Evolutionary conservation across 2,888 invertebrate genomes (phyloP).

Genomic region (Apamea sordens): DNA sequence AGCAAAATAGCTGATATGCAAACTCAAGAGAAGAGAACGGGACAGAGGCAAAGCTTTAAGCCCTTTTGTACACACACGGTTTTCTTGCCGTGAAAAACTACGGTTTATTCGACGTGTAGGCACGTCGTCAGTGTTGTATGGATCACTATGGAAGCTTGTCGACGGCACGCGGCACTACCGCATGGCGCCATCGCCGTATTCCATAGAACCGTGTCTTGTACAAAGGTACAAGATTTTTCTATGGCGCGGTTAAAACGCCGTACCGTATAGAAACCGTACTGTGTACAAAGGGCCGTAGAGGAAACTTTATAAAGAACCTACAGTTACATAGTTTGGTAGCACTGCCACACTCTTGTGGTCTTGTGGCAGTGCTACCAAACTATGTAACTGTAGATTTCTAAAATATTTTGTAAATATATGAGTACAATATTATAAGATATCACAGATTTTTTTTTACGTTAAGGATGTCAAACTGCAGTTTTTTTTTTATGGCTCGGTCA

Average conservation of each 20-base stretch:
- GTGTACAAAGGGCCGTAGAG: background rate
- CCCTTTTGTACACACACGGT: background rate
- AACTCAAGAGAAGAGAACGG: constrained; percentile 11
- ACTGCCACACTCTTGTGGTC: background rate
- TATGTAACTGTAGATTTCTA: too few relatives aligned
- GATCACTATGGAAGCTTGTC: background rate
- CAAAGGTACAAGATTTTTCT: background rate
- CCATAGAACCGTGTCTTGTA: background rate
- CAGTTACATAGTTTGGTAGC: background rate
- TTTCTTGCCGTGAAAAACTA: background rate
- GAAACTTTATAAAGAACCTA: background rate
- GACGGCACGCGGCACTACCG: background rate
- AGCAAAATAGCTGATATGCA: constrained; percentile 40
- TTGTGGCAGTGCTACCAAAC: too few relatives aligned
- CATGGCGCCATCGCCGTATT: background rate
- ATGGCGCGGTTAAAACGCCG: background rate
- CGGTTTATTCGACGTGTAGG: background rate
- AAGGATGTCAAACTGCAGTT: background rate
- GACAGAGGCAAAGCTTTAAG: constrained; percentile 4
- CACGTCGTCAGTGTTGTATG: background rate
- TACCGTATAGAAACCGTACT: background rate
- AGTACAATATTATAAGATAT: background rate
- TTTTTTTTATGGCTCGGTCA: background rate
- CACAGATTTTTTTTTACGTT: background rate
- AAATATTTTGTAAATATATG: too few relatives aligned